A percentile compares a stretch with the other conserved stretches of the same genome.
Evolutionary conservation across 2,113 vertebrate genomes (phyloP).

Genomic region (Platycercus adscitus): DNA sequence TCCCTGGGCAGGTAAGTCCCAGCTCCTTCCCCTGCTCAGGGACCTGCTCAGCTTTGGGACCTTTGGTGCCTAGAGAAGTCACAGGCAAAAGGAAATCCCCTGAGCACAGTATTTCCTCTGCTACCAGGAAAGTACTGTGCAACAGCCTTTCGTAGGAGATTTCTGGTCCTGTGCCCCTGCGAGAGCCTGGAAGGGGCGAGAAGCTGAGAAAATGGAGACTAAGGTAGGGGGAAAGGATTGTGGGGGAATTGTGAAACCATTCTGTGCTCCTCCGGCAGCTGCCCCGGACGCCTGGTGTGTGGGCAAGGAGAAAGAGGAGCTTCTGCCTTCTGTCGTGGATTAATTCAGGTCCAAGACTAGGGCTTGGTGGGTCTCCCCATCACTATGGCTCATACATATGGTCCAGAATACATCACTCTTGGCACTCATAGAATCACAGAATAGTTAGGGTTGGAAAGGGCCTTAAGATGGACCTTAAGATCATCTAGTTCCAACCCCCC

Average conservation of each 20-base stretch:
- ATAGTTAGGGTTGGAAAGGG: background rate
- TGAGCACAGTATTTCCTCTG: slow-evolving; percentile 68
- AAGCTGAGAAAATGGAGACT: slow-evolving; percentile 65
- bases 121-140: slow-evolving; percentile 69
- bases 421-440: background rate
- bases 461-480: background rate
- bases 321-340: background rate
- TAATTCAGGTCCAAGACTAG: background rate
- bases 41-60: slow-evolving; percentile 53
- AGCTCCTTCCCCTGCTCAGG: slow-evolving; percentile 39
- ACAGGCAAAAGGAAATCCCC: slow-evolving; percentile 59
- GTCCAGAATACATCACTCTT: background rate
- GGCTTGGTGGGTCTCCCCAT: background rate
- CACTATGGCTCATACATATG: background rate
- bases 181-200: slow-evolving; percentile 49
- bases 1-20: slow-evolving; percentile 64
- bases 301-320: background rate
- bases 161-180: slow-evolving; percentile 62
- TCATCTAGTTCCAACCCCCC: background rate
- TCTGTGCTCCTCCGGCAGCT: slow-evolving; percentile 35
- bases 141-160: slow-evolving; percentile 68
- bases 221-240: slow-evolving; percentile 65
- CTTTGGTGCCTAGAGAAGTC: slow-evolving; percentile 54
- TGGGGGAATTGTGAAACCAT: slow-evolving; percentile 21
- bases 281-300: background rate